A percentile compares a stretch with the other conserved stretches of the same genome.
phyloP scores from a whole-genome alignment of 2,113 vertebrate species.

The Bagarius yarrelli region DNA sequence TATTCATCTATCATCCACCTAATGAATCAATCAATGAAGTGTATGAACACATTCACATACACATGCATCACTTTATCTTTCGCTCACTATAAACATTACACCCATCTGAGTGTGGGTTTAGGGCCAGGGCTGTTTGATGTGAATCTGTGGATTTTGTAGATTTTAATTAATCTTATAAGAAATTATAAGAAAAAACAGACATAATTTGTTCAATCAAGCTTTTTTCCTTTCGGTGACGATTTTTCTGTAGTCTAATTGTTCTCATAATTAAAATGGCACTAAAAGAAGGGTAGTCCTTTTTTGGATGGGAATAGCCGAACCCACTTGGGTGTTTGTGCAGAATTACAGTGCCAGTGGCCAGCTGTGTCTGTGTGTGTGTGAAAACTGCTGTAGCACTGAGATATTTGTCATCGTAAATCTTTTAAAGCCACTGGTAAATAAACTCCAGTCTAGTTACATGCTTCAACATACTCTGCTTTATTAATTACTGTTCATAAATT shows the following conservation, averaged over 20 bases:
- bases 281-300: background rate
- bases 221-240: background rate
- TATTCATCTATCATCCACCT: conserved; percentile 39
- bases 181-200: conserved; percentile 10
- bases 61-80: background rate
- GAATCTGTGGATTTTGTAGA: background rate
- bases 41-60: conserved; percentile 22
- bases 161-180: background rate
- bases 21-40: conserved; percentile 35
- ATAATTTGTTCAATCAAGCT: conserved; percentile 3
- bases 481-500: background rate
- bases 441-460: background rate
- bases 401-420: background rate
- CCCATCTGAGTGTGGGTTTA: background rate
- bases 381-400: background rate
- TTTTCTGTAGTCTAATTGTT: conserved; percentile 6
- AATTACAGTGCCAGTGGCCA: background rate
- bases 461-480: background rate
- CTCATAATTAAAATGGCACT: conserved; percentile 48
- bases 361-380: background rate
- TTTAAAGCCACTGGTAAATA: background rate
- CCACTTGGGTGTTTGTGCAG: background rate
- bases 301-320: background rate
- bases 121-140: background rate
- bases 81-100: conserved; percentile 4